These are phyloP conservation scores for Amiota minor DNA, from an alignment of 2,888 invertebrate species.

Conservation along the genomic window DNA sequence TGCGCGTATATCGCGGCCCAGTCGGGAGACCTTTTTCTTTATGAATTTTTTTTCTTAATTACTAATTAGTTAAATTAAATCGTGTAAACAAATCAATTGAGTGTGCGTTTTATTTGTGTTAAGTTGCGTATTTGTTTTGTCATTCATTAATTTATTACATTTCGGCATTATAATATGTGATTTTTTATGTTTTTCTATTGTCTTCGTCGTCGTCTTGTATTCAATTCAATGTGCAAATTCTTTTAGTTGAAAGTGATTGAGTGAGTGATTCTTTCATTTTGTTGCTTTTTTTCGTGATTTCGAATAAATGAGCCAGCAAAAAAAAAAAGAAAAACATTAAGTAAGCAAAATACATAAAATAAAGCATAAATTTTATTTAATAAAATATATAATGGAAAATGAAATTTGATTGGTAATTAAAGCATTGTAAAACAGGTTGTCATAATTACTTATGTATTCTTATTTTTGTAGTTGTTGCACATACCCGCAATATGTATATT, in stretches of 20 bases:
- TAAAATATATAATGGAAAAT: too few species aligned
- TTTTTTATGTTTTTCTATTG: background rate
- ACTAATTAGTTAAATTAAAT: constrained; percentile 23
- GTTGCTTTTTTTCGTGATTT: too few species aligned
- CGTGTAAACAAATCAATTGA: constrained; percentile 21
- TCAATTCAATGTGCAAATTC: constrained; percentile 4
- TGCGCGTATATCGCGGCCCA: background rate
- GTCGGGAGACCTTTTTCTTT: background rate
- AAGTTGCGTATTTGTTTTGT: background rate
- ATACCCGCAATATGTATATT: constrained; percentile 30
- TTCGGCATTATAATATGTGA: background rate
- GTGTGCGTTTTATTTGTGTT: constrained; percentile 5
- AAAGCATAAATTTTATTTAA: too few species aligned
- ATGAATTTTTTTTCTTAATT: constrained; percentile 1
- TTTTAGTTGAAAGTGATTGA: too few species aligned
- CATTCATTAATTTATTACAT: background rate
- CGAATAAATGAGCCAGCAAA: too few species aligned
- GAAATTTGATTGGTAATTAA: too few species aligned
- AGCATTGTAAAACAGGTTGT: constrained; percentile 38
- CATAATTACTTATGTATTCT: constrained; percentile 30
- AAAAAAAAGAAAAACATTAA: too few species aligned
- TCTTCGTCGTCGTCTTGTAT: constrained; percentile 2
- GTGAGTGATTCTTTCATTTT: too few species aligned
- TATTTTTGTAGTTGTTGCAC: constrained; percentile 40
- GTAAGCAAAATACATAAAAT: too few species aligned